These are phyloP conservation scores for Saccopteryx bilineata DNA, from an alignment of 2,113 vertebrate genomes.

Conservation along the genomic window DNA sequence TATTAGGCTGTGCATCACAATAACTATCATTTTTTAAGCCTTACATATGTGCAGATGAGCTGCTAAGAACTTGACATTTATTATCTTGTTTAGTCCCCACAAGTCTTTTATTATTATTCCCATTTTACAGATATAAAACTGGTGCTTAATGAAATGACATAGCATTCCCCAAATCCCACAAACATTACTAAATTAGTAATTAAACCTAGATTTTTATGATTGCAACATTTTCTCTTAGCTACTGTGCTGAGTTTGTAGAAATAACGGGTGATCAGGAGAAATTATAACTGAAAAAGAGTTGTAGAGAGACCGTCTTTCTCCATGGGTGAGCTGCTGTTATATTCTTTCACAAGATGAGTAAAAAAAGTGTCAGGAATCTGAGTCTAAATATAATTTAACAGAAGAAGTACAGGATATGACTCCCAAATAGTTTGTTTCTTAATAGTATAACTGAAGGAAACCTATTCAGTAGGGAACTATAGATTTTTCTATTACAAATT, in stretches of 20 bases:
- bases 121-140: conserved; percentile 8
- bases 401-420: neutral
- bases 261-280: conserved; percentile 2
- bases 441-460: neutral
- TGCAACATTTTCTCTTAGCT: neutral
- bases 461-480: neutral
- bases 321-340: neutral
- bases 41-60: neutral
- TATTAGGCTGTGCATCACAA: neutral
- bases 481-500: conserved; percentile 52
- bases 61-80: neutral
- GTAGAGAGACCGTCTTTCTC: neutral
- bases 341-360: neutral
- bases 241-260: neutral
- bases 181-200: neutral
- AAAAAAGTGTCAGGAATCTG: neutral
- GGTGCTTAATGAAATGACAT: neutral
- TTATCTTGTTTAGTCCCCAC: neutral
- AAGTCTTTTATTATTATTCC: neutral
- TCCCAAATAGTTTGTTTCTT: neutral
- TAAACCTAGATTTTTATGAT: conserved; percentile 26
- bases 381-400: neutral
- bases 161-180: neutral
- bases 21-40: conserved; percentile 11
- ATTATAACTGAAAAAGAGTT: neutral